Evolutionary conservation across 2,797 vertebrate genomes (phyloP), one percentile per base, ranked within the genome.

Genomic region (Mus caroli): DNA sequence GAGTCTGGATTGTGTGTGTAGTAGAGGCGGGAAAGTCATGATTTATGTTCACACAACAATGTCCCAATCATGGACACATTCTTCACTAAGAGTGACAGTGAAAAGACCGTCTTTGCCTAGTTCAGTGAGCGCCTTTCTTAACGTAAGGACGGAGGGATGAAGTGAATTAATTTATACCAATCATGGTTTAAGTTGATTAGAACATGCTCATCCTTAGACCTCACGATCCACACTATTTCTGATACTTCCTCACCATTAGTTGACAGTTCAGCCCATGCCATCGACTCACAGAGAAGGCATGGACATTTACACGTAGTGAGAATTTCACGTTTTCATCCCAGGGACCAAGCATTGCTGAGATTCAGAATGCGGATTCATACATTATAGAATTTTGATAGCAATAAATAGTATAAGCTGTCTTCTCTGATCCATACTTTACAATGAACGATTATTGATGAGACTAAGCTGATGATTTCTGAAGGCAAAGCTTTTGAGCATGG

Each of bases 251-350:
- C 73, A 52, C 2, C 4, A 76, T 34, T 85, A 43, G 13, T 34
- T 76, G 13, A 7, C 67, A 67, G 75, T 92, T 93, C 73, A 87
- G 64, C 88, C 11, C 6, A 62, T 28, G 4, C 4, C 85, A 22
- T 84, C 76, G 62, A 75, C 8, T 58, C n/a, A 58, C 58, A 24
- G 31, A 37, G 20, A 15, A 12, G 43, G 28, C 28, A 3, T 31
- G 6, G 15, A 26, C 31, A 87, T 92, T 91, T 56, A 6, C 26
- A 80, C 22, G 87, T 40, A 83, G 24, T 69, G 58, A 88, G n/a
- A 91, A 92, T 83, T 64, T 60, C 12, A 88, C 87, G 34, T 77
- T 84, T 96, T 88, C 34, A 87, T 67, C 78, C 78, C 20, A 22
- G 54, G 82, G 31, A 62, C 13, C 1, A 86, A 52, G 0, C 6